Conservation (phyloP, 2,888 invertebrate genomes). For the Pachycephus smyrnensis region DNA sequence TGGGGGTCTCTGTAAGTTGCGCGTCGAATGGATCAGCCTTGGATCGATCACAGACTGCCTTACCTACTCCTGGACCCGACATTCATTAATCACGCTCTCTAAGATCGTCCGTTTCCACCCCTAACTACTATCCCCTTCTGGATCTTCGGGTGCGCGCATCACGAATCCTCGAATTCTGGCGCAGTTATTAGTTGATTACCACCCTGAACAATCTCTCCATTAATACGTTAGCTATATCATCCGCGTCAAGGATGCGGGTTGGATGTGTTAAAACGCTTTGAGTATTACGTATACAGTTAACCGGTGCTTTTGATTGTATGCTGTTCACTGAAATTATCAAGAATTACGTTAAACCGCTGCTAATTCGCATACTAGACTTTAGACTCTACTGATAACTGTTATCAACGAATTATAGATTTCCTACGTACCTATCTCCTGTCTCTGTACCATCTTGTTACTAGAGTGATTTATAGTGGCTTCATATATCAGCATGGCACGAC, state of each 20-base stretch:
- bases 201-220: constrained; percentile 21
- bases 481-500: not conserved
- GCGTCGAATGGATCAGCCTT: not conserved
- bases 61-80: not conserved
- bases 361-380: not conserved
- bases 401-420: no score
- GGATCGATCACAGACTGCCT: not conserved
- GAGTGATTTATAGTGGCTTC: not conserved
- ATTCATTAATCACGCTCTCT: constrained; percentile 11
- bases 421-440: not conserved
- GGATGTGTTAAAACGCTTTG: not conserved
- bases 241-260: not conserved
- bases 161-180: not conserved
- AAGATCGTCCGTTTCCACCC: not conserved
- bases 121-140: not conserved
- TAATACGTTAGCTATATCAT: constrained; percentile 12
- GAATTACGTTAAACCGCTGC: not conserved
- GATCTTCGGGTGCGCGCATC: not conserved
- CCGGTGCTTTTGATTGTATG: not conserved
- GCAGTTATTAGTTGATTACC: constrained; percentile 26
- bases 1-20: not conserved
- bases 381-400: no score
- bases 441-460: not conserved
- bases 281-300: not conserved
- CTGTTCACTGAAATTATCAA: not conserved